Conservation (phyloP, 2,888 invertebrate species). For the Dolomedes plantarius region DNA sequence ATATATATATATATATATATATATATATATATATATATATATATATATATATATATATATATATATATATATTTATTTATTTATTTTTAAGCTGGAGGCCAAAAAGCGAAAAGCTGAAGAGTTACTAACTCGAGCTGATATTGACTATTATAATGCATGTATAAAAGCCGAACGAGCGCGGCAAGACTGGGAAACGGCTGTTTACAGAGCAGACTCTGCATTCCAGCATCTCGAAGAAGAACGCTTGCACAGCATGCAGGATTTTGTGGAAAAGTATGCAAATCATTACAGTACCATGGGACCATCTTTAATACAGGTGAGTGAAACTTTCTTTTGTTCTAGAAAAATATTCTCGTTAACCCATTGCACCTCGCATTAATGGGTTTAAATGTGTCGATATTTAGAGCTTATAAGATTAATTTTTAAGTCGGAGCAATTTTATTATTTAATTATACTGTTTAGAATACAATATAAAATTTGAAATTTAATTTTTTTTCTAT, state of each 20-base stretch:
- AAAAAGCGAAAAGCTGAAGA: constrained; percentile 93
- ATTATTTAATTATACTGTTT: too few species aligned
- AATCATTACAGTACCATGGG: constrained; percentile 79
- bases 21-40: too few species aligned
- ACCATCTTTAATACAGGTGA: constrained; percentile 81
- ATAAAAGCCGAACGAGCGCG: constrained; percentile 92
- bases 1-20: too few species aligned
- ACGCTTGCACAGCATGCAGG: constrained; percentile 87
- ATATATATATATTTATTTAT: too few species aligned
- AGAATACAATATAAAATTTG: too few species aligned
- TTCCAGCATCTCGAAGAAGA: constrained; percentile 94
- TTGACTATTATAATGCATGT: constrained; percentile 93
- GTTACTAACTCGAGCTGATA: constrained; percentile 91
- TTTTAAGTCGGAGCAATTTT: too few species aligned
- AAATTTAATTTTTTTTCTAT: too few species aligned
- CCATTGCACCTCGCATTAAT: too few species aligned
- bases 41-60: too few species aligned
- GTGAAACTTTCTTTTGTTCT: not conserved
- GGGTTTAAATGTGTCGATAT: too few species aligned
- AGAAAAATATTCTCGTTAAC: too few species aligned
- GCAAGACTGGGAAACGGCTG: constrained; percentile 93
- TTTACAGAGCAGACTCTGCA: constrained; percentile 89
- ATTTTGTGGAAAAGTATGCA: constrained; percentile 80
- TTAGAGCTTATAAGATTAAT: too few species aligned
- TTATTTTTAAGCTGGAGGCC: constrained; percentile 84